Conservation (phyloP, 2,797 vertebrate genomes). For the Epinephelus awoara region DNA sequence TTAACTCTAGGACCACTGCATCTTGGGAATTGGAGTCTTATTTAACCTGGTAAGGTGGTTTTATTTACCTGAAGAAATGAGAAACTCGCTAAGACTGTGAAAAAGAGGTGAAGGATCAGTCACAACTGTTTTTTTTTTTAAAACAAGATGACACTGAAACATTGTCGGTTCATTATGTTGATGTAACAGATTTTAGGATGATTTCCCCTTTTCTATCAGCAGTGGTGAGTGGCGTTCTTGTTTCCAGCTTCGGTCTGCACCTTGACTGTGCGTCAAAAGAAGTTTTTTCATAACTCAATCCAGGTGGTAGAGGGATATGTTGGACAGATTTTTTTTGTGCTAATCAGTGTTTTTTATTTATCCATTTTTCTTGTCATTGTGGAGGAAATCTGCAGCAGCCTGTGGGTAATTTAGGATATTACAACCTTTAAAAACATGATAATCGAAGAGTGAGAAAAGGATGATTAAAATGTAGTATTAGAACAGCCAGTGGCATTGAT, state of each 20-base stretch:
- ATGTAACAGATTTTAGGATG: background rate
- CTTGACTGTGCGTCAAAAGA: background rate
- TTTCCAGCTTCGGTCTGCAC: background rate
- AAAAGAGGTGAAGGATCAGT: background rate
- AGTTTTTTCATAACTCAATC: background rate
- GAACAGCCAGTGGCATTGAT: too few relatives aligned
- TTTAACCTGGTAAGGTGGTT: background rate
- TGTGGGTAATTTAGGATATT: background rate
- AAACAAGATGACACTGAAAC: background rate
- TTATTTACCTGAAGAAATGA: background rate
- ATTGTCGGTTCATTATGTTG: background rate
- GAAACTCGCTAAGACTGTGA: background rate
- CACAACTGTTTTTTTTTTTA: background rate
- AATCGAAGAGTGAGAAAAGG: background rate
- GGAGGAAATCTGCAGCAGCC: background rate
- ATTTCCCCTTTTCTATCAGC: background rate
- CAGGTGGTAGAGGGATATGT: background rate
- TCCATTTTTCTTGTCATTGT: background rate
- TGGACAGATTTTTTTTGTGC: background rate
- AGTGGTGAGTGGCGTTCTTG: background rate
- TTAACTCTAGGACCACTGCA: conserved; percentile 16
- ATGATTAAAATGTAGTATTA: background rate
- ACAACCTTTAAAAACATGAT: background rate
- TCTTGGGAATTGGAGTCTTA: conserved; percentile 55
- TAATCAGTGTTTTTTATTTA: background rate